phyloP scores from a whole-genome alignment of 1,140 invertebrate species.

The Hylaeus volcanicus region DNA sequence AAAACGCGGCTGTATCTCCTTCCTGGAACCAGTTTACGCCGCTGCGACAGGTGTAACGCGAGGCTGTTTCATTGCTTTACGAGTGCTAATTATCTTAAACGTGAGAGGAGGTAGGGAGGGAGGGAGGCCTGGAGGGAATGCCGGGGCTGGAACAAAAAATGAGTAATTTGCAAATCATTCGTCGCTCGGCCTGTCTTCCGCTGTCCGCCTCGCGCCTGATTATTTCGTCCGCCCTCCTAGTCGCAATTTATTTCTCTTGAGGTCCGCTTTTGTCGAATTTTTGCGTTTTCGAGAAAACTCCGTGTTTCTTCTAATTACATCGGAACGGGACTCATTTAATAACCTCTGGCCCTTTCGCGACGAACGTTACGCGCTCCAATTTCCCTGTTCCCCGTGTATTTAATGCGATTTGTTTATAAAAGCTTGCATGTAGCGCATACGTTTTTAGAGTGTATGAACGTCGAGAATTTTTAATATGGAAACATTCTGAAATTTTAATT shows the following conservation, averaged over 20 bases:
- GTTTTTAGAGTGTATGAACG: no score
- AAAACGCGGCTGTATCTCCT: constrained; percentile 52
- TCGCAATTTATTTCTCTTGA: constrained; percentile 16
- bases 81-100: constrained; percentile 62
- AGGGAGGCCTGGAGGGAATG: constrained; percentile 26
- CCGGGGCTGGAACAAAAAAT: constrained; percentile 12
- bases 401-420: no score
- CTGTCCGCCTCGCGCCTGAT: not conserved
- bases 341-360: not conserved
- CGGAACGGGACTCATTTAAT: constrained; percentile 1
- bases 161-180: constrained; percentile 30
- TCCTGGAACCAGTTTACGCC: constrained; percentile 59
- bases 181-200: not conserved
- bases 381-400: not conserved
- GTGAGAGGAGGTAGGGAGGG: not conserved
- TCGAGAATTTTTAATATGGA: no score
- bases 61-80: constrained; percentile 62
- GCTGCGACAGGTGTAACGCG: constrained; percentile 64
- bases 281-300: not conserved
- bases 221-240: not conserved
- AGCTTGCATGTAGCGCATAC: no score
- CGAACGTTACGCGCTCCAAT: not conserved
- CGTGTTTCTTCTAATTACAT: not conserved
- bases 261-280: not conserved
- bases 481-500: no score